Conservation (phyloP, 2,888 invertebrate species). For the Nudaria mundana region DNA sequence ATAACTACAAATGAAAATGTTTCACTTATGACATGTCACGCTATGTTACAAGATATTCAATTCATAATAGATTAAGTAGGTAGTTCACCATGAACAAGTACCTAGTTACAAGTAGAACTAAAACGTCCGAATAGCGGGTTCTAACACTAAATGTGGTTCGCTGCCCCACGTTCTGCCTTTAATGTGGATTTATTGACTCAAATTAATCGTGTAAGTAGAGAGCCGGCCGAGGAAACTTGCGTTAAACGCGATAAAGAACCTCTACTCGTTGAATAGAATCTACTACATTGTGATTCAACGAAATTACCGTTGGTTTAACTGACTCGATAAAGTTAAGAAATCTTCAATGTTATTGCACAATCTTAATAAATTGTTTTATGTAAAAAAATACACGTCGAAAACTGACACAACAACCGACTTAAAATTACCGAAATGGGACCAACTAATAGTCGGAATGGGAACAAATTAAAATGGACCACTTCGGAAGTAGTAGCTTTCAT, state of each 20-base stretch:
- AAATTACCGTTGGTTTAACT: conserved; percentile 50
- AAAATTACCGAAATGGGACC: too few relatives aligned
- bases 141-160: conserved; percentile 64
- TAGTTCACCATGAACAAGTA: conserved; percentile 41
- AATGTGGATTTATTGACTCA: conserved; percentile 79
- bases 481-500: too few relatives aligned
- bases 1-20: conserved; percentile 42
- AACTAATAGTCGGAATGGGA: too few relatives aligned
- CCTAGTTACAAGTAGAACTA: conserved; percentile 59
- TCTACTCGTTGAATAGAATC: conserved; percentile 57
- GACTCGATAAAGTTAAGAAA: background rate
- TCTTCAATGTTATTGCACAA: too few relatives aligned
- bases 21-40: conserved; percentile 40
- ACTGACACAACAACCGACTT: too few relatives aligned
- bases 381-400: too few relatives aligned
- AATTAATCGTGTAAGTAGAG: conserved; percentile 79
- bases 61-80: conserved; percentile 51
- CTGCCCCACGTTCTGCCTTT: conserved; percentile 70
- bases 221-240: conserved; percentile 69
- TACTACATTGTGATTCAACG: conserved; percentile 60
- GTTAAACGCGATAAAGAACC: conserved; percentile 73
- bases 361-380: too few relatives aligned
- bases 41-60: conserved; percentile 35
- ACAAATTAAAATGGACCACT: too few relatives aligned
- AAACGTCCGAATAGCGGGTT: conserved; percentile 62